These are phyloP conservation scores for Bombus vancouverensis DNA, from an alignment of 1,140 invertebrate genomes.

Conservation along the genomic window DNA sequence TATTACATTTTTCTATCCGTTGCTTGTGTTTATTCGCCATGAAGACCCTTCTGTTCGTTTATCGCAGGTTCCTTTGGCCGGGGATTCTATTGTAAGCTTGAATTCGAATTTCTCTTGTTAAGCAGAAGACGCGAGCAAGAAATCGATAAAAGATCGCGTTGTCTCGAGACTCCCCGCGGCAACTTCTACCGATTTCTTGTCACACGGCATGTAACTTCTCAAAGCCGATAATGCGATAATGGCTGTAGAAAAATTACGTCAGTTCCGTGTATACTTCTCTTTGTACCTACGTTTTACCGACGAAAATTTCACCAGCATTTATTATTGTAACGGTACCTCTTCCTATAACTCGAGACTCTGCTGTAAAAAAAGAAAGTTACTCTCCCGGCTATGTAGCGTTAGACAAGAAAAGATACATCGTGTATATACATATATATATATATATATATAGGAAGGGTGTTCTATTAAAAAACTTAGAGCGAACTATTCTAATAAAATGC, in stretches of 20 bases:
- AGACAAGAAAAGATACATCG: constrained; percentile 23
- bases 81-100: neutral
- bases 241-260: neutral
- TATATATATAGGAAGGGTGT: neutral
- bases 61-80: neutral
- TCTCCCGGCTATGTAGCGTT: constrained; percentile 22
- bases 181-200: neutral
- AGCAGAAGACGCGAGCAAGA: neutral
- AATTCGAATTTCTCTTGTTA: constrained; percentile 9
- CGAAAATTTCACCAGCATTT: constrained; percentile 1
- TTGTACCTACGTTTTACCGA: neutral
- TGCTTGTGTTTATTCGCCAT: constrained; percentile 1
- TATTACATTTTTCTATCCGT: constrained; percentile 1
- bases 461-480: constrained; percentile 66
- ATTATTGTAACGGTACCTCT: neutral
- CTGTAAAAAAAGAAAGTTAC: constrained; percentile 25
- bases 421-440: neutral
- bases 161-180: neutral
- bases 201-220: neutral
- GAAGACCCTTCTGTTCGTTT: neutral
- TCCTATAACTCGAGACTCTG: constrained; percentile 35
- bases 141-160: constrained; percentile 5
- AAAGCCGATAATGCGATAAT: neutral
- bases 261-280: too few species aligned
- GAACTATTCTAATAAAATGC: constrained; percentile 66